Base-by-base conservation (phyloP, 2,797 vertebrate genomes). In the Philypnodon macrostomus region DNA sequence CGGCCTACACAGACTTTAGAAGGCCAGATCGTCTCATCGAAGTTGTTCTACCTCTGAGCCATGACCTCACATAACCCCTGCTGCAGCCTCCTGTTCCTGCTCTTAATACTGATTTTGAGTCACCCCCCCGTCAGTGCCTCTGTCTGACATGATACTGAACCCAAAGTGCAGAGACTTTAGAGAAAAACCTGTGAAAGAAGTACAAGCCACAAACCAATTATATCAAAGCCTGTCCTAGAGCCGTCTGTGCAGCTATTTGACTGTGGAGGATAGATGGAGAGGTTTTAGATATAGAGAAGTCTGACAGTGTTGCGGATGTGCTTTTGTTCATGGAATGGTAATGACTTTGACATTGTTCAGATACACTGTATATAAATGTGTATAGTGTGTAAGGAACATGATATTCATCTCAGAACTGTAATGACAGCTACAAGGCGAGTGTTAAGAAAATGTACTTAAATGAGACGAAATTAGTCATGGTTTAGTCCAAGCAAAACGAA, bases 181-280 rank as follows among this genome's bases (percentile, higher is more conserved):
- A 27, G 19, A 39, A 21, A 13, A 47, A 45, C 26, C 31, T 55
- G 59, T 39, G 69, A 48, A 42, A 48, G 30, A 21, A 37, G 34
- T 11, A 29, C 53, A 33, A 16, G 34, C 27, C 56, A 56, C 40
- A 63, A 73, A 63, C 53, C 62, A 70, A 74, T 84, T 80, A 79
- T 56, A 59, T 37, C 23, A 0, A 39, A 63, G 52, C 24, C 47
- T 4, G 41, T 53, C 44, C 53, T 47, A 61, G 54, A 74, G 51
- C 48, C 31, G 66, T 37, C 56, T 47, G 49, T 18, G 53, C 61
- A 67, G 6, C 13, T 34, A 40, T 48, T 23, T 3, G 3, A 23
- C 47, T 60, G 47, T 40, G 35, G 57, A 60, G 59, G 56, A 77
- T 50, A 17, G 40, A 57, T 44, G 40, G 56, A 71, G 65, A 62